Evolutionary conservation across 2,888 invertebrate species (phyloP).

Genomic region (Eustalomyia histrio): DNA sequence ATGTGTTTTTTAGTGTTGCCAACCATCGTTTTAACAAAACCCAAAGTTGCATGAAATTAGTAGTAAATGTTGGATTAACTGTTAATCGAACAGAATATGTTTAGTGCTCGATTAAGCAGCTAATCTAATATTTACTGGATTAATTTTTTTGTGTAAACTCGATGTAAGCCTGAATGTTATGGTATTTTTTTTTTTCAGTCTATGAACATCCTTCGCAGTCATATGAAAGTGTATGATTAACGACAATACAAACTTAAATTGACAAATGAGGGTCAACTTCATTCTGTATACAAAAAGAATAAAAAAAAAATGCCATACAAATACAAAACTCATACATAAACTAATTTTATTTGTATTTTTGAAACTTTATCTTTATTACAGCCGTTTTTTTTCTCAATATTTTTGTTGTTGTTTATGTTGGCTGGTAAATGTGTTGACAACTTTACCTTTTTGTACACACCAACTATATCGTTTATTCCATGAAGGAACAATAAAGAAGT

Average conservation of each 20-base stretch:
- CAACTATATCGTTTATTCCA: no score
- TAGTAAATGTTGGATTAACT: no score
- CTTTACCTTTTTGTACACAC: slow-evolving; percentile 38
- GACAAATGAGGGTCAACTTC: slow-evolving; percentile 62
- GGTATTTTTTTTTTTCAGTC: slow-evolving; percentile 45
- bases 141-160: no score
- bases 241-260: slow-evolving; percentile 61
- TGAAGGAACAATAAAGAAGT: no score
- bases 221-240: slow-evolving; percentile 55
- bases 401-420: slow-evolving; percentile 44
- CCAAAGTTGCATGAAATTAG: no score
- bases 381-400: background rate
- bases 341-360: slow-evolving; percentile 34
- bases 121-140: no score
- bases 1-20: no score
- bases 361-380: slow-evolving; percentile 47
- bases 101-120: no score
- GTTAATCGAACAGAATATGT: no score
- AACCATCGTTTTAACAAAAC: no score
- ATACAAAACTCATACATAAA: slow-evolving; percentile 44
- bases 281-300: slow-evolving; percentile 5
- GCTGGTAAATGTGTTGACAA: slow-evolving; percentile 57
- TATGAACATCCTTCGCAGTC: slow-evolving; percentile 37
- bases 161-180: background rate
- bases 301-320: slow-evolving; percentile 16